Evolutionary conservation across 2,888 invertebrate genomes (phyloP).

Genomic region (Ceriagrion tenellum): DNA sequence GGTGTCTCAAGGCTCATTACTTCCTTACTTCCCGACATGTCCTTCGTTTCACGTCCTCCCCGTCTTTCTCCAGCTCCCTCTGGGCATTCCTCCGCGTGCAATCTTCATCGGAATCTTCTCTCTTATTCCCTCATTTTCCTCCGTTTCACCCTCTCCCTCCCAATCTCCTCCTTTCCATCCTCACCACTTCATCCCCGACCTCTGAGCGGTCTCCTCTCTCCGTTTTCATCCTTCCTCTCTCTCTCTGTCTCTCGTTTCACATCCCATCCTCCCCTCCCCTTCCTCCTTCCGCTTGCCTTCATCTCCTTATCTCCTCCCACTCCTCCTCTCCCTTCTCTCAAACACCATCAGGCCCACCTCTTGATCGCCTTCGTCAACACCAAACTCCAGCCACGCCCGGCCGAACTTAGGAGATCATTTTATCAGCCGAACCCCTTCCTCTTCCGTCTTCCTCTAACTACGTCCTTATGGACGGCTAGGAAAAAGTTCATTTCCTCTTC

Average conservation of each 20-base stretch:
- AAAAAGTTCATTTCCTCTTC: too few relatives aligned
- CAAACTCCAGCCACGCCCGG: background rate
- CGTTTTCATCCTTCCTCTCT: background rate
- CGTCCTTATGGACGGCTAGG: too few relatives aligned
- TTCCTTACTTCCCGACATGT: background rate
- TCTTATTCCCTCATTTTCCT: background rate
- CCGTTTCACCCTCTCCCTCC: background rate
- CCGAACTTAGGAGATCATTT: background rate
- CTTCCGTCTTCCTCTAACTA: too few relatives aligned
- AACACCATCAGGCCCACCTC: background rate
- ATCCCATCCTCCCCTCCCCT: background rate
- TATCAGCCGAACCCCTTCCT: background rate
- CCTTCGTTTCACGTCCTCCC: background rate
- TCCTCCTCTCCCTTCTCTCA: background rate
- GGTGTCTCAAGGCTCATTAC: background rate
- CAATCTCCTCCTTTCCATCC: background rate
- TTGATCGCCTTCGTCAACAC: conserved; percentile 4
- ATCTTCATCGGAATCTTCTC: conserved; percentile 12
- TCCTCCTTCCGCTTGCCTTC: background rate
- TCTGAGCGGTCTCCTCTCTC: background rate
- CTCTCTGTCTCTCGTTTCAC: background rate
- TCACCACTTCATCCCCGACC: background rate
- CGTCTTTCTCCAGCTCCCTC: background rate
- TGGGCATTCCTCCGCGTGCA: background rate
- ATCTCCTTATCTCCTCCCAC: background rate